Conservation (phyloP, 2,888 invertebrate genomes). For the Anticlea derivata region DNA sequence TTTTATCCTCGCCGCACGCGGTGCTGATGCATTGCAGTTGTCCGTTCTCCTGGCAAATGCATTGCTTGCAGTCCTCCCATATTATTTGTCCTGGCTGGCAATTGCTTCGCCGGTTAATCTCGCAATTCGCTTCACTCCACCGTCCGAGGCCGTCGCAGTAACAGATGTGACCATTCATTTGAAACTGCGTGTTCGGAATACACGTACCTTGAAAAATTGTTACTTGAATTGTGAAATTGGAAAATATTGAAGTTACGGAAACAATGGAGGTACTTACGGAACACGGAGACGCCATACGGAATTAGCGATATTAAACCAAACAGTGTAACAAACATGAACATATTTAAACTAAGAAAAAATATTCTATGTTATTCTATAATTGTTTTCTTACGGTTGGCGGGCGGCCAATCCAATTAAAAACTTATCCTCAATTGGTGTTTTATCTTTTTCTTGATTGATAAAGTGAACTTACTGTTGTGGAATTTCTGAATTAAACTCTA, state of each 20-base stretch:
- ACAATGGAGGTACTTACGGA: conserved; percentile 54
- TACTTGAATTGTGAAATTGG: conserved; percentile 12
- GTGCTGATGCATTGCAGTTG: conserved; percentile 57
- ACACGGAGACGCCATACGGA: conserved; percentile 39
- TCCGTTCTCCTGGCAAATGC: conserved; percentile 64
- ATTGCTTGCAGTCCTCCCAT: conserved; percentile 67
- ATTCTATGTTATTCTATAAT: conserved; percentile 38
- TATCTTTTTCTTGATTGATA: conserved; percentile 12
- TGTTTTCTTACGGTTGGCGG: conserved; percentile 48
- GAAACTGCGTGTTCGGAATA: conserved; percentile 63
- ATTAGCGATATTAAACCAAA: conserved; percentile 51
- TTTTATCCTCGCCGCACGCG: conserved; percentile 46
- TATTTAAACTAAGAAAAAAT: conserved; percentile 47
- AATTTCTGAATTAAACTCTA: conserved; percentile 7
- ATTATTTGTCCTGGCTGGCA: conserved; percentile 64
- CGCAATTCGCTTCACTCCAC: conserved; percentile 60
- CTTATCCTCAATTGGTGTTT: conserved; percentile 32
- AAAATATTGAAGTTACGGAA: not conserved
- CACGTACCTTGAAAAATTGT: conserved; percentile 55
- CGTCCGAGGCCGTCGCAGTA: conserved; percentile 59
- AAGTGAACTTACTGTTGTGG: conserved; percentile 3
- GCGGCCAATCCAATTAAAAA: conserved; percentile 41
- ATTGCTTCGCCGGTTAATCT: conserved; percentile 45
- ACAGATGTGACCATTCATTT: conserved; percentile 60
- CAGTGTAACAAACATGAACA: conserved; percentile 56